phyloP scores from a whole-genome alignment of 2,113 vertebrate species.

The Phylloscopus trochilus region DNA sequence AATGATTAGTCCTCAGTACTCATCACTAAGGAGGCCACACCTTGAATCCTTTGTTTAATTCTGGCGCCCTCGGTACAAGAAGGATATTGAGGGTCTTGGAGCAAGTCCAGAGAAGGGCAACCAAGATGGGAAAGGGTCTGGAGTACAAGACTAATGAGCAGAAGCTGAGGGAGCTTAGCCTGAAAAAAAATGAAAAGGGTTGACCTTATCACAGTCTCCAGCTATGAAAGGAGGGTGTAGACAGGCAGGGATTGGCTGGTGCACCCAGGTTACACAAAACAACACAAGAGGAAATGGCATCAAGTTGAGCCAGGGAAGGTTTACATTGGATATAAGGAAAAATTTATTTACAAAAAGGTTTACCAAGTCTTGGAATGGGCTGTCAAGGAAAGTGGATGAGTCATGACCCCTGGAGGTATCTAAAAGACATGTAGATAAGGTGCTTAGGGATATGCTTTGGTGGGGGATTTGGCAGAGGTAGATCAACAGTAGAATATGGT shows the following conservation, averaged over 20 bases:
- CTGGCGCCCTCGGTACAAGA: background rate
- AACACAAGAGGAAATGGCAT: background rate
- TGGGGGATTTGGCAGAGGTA: background rate
- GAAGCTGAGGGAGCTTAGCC: background rate
- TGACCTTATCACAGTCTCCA: background rate
- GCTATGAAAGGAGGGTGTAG: background rate
- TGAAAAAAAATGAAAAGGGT: background rate
- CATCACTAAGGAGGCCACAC: background rate
- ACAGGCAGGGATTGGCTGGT: rapidly evolving
- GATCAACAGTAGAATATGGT: background rate
- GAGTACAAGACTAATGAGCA: background rate
- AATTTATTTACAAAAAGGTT: background rate
- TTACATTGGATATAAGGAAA: background rate
- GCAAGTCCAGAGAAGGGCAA: background rate
- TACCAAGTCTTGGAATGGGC: background rate
- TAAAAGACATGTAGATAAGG: background rate
- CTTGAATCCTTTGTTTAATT: background rate
- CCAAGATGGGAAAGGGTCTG: background rate
- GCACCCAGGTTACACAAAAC: no score
- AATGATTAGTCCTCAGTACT: background rate
- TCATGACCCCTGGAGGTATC: background rate
- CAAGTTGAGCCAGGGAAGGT: background rate
- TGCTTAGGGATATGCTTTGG: background rate
- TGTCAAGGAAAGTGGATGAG: background rate
- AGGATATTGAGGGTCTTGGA: rapidly evolving